Conservation (phyloP, 2,888 invertebrate species). For the Hipparchia sbordonii region DNA sequence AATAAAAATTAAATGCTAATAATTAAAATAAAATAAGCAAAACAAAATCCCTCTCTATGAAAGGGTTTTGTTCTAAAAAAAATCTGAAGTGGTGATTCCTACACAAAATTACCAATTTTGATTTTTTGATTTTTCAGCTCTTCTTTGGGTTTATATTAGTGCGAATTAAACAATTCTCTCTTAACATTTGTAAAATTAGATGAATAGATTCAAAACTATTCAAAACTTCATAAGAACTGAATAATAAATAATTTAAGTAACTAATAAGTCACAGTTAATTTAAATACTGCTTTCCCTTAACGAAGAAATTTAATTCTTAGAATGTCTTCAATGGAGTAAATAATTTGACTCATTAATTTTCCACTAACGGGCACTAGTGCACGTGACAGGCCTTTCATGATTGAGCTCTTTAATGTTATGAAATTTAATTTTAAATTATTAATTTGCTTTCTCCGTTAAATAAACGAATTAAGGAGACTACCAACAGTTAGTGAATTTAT, state of each 20-base stretch:
- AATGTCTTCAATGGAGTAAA: conserved; percentile 22
- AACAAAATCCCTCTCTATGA: no score
- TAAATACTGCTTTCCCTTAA: background rate
- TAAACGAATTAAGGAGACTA: background rate
- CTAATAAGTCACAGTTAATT: background rate
- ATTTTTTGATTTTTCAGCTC: no score
- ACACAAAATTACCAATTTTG: no score
- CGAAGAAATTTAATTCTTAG: conserved; percentile 10
- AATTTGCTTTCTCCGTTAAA: background rate
- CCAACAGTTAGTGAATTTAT: background rate
- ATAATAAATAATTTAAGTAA: background rate
- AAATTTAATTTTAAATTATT: conserved; percentile 10
- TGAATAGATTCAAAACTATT: no score
- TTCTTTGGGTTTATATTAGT: no score
- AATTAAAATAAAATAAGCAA: no score
- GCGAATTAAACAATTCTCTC: no score
- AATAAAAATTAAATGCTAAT: no score
- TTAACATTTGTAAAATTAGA: no score
- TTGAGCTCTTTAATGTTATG: conserved; percentile 9
- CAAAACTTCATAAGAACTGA: background rate
- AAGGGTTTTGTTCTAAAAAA: no score
- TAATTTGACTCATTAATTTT: conserved; percentile 27
- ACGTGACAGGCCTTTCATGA: conserved; percentile 11
- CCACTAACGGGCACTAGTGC: conserved; percentile 14
- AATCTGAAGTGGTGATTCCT: no score